Base-by-base conservation (phyloP, 1,140 invertebrate species). In the Mercenaria mercenaria region DNA sequence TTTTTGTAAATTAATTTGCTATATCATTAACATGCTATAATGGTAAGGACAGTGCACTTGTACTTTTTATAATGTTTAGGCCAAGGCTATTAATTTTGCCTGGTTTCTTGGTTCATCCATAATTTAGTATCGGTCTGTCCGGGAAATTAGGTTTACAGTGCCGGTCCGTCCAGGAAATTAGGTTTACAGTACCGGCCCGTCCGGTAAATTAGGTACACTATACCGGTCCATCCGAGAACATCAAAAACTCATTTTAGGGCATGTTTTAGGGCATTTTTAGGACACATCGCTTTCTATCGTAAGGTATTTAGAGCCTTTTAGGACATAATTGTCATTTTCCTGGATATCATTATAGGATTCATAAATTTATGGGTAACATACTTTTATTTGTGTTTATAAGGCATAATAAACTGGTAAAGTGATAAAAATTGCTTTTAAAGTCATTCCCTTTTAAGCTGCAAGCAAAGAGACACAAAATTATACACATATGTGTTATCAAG, bases 251-350 rank as follows among this genome's bases (percentile, higher is more conserved):
- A 72, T 39, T 72, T 72, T 72, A 72, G 67, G n/a, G n/a, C n/a
- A n/a, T n/a, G n/a, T n/a, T n/a, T n/a, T n/a, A n/a, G n/a, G n/a
- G n/a, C n/a, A n/a, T n/a, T n/a, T n/a, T n/a, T n/a, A n/a, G n/a
- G 67, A 72, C 67, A 72, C 39, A 26, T 39, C 67, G 32, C 34
- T 39, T 72, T 72, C n/a, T 39, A 72, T 72, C 67, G 11, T 72
- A 15, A 72, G 37, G 67, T 72, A 41, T 72, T 72, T 72, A 37
- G 67, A 72, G 67, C 34, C 34, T 23, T 72, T 72, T 37, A 72
- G 34, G 67, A 72, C 67, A 72, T n/a, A n/a, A n/a, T n/a, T 72
- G 34, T 72, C 67, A 72, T 72, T 39, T 72, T 72, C 37, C 37
- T 72, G 34, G 39, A 34, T 72, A 72, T 72, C 18, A 41, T 26